Conservation (phyloP, 2,888 invertebrate genomes). For the Eutolmus rufibarbis region DNA sequence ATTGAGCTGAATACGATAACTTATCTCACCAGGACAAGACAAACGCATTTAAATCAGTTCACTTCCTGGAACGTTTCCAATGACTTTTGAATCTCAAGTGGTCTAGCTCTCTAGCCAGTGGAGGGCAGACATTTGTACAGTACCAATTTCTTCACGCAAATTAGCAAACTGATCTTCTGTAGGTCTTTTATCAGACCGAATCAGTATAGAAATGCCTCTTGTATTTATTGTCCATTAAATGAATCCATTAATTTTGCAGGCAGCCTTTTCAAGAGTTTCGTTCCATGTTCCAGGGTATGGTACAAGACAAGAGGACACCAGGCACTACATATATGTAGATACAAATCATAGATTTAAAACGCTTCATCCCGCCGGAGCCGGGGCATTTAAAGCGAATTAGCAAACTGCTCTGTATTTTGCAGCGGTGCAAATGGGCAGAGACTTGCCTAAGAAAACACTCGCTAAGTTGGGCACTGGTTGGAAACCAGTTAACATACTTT, state of each 20-base stretch:
- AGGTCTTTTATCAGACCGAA: neutral
- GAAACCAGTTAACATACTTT: neutral
- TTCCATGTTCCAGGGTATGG: neutral
- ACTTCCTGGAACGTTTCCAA: neutral
- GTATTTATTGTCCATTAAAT: neutral
- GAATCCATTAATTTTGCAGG: neutral
- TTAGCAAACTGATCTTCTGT: neutral
- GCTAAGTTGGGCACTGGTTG: neutral
- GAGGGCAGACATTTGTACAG: neutral
- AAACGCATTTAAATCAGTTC: neutral
- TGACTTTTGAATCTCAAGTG: neutral
- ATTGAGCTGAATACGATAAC: neutral
- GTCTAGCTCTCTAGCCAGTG: neutral
- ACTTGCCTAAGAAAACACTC: neutral
- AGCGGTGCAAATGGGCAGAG: neutral
- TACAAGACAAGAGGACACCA: neutral
- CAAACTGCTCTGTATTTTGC: neutral
- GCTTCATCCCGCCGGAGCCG: neutral
- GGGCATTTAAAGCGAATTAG: neutral
- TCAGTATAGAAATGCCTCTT: neutral
- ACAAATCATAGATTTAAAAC: neutral
- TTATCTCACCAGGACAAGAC: neutral
- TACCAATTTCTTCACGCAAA: neutral
- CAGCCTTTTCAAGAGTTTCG: neutral
- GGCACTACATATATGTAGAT: neutral